Evolutionary conservation across 1,140 invertebrate species (phyloP).

Genomic region (Drosophila tani): DNA sequence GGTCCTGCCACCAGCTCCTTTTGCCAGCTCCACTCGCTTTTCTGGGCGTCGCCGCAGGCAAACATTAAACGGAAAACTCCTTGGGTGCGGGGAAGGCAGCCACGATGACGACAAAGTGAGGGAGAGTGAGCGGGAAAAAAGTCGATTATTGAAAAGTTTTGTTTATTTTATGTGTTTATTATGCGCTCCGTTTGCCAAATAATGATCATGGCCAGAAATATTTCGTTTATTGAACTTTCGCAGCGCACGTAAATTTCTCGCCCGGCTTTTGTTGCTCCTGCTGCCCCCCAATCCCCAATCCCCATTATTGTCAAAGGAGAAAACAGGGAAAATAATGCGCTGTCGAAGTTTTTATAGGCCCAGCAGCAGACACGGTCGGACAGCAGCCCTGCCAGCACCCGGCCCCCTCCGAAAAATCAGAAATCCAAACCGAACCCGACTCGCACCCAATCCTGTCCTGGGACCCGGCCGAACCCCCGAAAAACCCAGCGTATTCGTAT

Average conservation of each 20-base stretch:
- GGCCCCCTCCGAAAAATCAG: slow-evolving; percentile 24
- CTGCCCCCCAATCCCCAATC: slow-evolving; percentile 32
- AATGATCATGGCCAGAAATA: slow-evolving; percentile 84
- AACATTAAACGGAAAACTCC: slow-evolving; percentile 74
- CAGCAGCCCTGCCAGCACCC: slow-evolving; percentile 2
- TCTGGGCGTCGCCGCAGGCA: slow-evolving; percentile 60
- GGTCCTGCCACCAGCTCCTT: slow-evolving; percentile 5
- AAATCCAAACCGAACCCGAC: background rate
- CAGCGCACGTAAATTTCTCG: slow-evolving; percentile 78
- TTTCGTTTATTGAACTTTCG: slow-evolving; percentile 84
- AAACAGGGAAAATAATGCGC: slow-evolving; percentile 80
- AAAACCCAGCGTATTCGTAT: slow-evolving; percentile 50
- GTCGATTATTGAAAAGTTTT: slow-evolving; percentile 84
- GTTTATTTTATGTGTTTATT: slow-evolving; percentile 84
- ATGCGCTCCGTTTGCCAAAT: slow-evolving; percentile 83
- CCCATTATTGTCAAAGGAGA: slow-evolving; percentile 81
- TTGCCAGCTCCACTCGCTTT: slow-evolving; percentile 9
- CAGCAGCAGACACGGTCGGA: slow-evolving; percentile 58
- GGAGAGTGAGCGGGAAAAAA: slow-evolving; percentile 54
- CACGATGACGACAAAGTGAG: slow-evolving; percentile 19
- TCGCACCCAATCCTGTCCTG: background rate
- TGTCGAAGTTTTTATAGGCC: slow-evolving; percentile 82
- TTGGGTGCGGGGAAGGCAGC: slow-evolving; percentile 19
- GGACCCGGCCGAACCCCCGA: background rate
- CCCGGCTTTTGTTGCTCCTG: slow-evolving; percentile 23